Evolutionary conservation across 2,113 vertebrate genomes (phyloP), one percentile per base, ranked within the genome.

Genomic region (Cyanoderma ruficeps): DNA sequence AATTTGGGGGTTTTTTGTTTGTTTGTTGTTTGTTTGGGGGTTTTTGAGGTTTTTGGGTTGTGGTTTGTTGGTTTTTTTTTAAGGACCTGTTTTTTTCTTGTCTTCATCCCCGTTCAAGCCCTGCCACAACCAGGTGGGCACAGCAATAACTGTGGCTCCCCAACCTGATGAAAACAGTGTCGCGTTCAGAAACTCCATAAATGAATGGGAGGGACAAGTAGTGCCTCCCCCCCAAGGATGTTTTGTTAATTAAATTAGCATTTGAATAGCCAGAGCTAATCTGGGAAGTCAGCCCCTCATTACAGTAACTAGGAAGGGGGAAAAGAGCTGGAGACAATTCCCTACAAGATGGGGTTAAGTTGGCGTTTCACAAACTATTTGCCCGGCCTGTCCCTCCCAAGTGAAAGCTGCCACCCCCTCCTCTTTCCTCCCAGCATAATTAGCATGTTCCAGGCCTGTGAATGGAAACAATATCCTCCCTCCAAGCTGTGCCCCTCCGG

Each of bases 181-280:
- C 35, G 84, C 67, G 14, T 85, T 90, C 50, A 95, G 64, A 69
- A 91, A 44, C 52, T 15, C 59, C 6, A 70, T 80, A 93, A 96
- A 92, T 95, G 95, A 96, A 94, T 90, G 93, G 93, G 94, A 96
- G 90, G 92, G 85, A 90, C 85, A 5, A 96, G 90, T 2, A 93
- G 74, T 31, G 85, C 90, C 63, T 76, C 75, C 33, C 89, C 85
- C 80, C 49, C 46, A 2, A 64, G 63, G 90, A 83, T 91, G 92
- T 94, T 94, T 96, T 96, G 83, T 96, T 96, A 96, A 97, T 97
- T 97, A 95, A 94, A 97, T 96, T 95, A 93, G 94, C 95, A 96
- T 96, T 83, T 94, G 83, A 97, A 96, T 97, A 93, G 94, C 68
- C 94, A 70, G 85, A 83, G 92, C 93, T 95, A 95, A 95, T 97